Base-by-base conservation (phyloP, 2,113 vertebrate genomes). In the Gymnorhina tibicen region DNA sequence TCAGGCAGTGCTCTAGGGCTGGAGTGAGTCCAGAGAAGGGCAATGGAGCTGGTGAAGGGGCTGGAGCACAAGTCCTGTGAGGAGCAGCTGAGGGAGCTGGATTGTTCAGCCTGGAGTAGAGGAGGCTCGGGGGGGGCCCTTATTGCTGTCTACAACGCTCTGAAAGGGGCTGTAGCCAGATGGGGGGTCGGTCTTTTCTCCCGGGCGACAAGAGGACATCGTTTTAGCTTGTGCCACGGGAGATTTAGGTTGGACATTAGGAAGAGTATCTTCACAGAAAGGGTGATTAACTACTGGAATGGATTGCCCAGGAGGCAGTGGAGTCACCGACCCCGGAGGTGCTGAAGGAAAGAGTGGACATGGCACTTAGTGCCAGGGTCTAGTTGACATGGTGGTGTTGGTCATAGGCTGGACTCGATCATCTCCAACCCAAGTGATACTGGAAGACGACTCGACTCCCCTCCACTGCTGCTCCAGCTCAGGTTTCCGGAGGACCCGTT, bases 391-490 rank as follows among this genome's bases (percentile, higher is more conserved):
- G 9, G 10, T 21, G 26, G 6, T 44, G 44, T 16, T 19, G 24
- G 33, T 52, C 63, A n/a, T 0, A 16, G 35, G 32, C 6, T 33
- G 24, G n/a, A 60, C n/a, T 19, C 46, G 6, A 4, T 3, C 46
- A 46, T 32, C 19, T 16, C 28, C 24, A 67, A 8, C 52, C 35
- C 23, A 7, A 35, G 33, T 3, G 20, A n/a, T 30, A 18, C 53
- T 18, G 11, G 8, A 21, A 33, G 28, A 32, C 3, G 9, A 6
- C 59, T 17, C 6, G 27, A 18, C 28, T 59, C 4, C 32, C 24
- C 35, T 11, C 5, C 33, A 0, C 3, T 2, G 33, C 58, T 5
- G 64, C 56, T 33, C 13, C 64, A 8, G 22, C 6, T 2, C 39
- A 22, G 53, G 22, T 18, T n/a, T 26, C 56, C 2, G 3, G 56